Percentiles rank a stretch among this genome's conserved stretches.
phyloP scores from a whole-genome alignment of 2,113 vertebrate genomes.

The Callipepla californica region DNA sequence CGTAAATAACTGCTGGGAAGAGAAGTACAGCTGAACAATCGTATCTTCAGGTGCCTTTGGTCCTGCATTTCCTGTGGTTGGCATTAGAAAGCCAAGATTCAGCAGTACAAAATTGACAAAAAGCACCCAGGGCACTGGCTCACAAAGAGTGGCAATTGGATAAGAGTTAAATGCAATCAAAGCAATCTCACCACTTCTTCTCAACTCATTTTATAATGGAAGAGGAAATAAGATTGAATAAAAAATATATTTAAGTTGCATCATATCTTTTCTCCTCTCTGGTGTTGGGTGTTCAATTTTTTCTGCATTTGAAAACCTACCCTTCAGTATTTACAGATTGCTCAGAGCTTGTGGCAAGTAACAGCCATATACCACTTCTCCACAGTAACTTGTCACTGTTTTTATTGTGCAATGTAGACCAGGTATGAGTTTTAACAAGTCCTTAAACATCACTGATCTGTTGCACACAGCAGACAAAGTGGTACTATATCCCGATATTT shows the following conservation, averaged over 20 bases:
- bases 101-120: neutral
- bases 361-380: neutral
- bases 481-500: neutral
- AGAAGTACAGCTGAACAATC: neutral
- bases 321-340: neutral
- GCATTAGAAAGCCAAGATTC: neutral
- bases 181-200: accelerated
- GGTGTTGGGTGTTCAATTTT: neutral
- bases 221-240: neutral
- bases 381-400: neutral
- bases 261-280: neutral
- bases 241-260: neutral
- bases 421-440: neutral
- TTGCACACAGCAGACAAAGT: neutral
- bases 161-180: neutral
- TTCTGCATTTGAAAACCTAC: neutral
- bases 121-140: neutral
- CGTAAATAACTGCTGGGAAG: neutral
- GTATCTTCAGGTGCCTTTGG: neutral
- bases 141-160: neutral
- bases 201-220: neutral
- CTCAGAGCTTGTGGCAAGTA: neutral
- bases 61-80: accelerated
- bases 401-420: neutral
- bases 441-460: neutral